phyloP scores from a whole-genome alignment of 2,113 vertebrate genomes.

The Cacatua alba region DNA sequence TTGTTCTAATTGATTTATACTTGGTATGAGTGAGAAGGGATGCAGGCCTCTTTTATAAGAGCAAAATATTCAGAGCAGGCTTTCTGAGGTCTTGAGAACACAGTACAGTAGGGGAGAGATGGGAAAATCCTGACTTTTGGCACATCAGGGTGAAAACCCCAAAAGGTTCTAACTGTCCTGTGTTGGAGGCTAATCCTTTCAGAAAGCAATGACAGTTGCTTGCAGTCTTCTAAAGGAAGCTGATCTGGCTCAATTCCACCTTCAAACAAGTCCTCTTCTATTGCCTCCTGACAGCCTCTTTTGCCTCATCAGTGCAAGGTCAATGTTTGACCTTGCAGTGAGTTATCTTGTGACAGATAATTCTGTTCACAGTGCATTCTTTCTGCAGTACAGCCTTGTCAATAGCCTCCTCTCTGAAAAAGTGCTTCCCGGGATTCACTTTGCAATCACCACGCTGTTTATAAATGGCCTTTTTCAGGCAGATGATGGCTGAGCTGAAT shows the following conservation, averaged over 20 bases:
- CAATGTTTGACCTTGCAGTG: constrained; percentile 27
- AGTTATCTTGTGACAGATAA: constrained; percentile 48
- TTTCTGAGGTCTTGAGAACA: not conserved
- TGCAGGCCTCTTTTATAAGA: not conserved
- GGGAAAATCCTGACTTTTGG: not conserved
- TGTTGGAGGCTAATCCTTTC: constrained; percentile 4
- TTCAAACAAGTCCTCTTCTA: constrained; percentile 33
- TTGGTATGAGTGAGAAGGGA: not conserved
- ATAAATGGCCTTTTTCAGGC: constrained; percentile 44
- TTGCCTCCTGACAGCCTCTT: constrained; percentile 33
- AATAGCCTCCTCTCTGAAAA: constrained; percentile 33
- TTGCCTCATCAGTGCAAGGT: constrained; percentile 40
- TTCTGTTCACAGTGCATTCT: constrained; percentile 33
- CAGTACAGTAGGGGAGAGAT: not conserved
- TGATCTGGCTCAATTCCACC: constrained; percentile 36
- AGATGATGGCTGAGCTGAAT: constrained; percentile 24
- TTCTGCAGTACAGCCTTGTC: constrained; percentile 8
- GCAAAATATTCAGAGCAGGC: not conserved
- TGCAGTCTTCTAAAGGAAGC: constrained; percentile 48
- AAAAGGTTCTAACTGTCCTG: not conserved
- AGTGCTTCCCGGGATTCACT: constrained; percentile 23
- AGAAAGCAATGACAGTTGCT: constrained; percentile 1
- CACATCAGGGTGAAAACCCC: not conserved
- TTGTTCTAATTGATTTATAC: not conserved
- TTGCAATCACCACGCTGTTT: not conserved